Evolutionary conservation across 2,113 vertebrate species (phyloP).

Genomic region (Ellobius talpinus): DNA sequence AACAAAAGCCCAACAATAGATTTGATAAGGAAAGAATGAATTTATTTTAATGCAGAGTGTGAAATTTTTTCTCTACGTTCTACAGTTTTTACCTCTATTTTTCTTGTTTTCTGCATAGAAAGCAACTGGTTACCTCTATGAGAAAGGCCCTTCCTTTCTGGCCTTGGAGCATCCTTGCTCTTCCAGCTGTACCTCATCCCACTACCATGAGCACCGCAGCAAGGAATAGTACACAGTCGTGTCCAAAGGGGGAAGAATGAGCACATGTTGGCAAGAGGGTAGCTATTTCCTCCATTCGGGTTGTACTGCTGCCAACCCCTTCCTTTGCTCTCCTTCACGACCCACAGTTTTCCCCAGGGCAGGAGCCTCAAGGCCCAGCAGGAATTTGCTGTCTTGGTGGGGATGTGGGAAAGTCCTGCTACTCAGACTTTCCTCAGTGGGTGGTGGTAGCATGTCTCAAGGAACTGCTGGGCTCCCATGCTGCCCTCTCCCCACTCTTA

Average conservation of each 20-base stretch:
- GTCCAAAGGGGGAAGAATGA: background rate
- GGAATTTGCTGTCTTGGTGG: background rate
- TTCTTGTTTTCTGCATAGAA: background rate
- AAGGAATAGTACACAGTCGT: background rate
- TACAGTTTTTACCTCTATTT: background rate
- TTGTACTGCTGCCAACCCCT: background rate
- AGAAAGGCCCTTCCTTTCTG: background rate
- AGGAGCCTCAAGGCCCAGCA: background rate
- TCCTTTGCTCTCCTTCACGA: background rate
- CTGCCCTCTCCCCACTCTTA: background rate
- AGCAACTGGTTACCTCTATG: background rate
- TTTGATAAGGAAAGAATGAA: background rate
- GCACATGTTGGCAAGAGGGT: rapidly evolving
- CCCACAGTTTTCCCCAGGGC: background rate
- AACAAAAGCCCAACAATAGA: background rate
- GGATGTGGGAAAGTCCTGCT: background rate
- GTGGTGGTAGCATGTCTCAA: background rate
- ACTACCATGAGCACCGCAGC: no score
- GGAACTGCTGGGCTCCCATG: background rate
- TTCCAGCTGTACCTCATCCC: rapidly evolving
- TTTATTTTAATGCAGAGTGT: slow-evolving; percentile 31
- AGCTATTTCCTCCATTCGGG: background rate
- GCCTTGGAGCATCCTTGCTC: background rate
- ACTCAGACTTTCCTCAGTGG: background rate
- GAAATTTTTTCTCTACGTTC: slow-evolving; percentile 14